A percentile compares a stretch with the other conserved stretches of the same genome.
Conservation (phyloP, 1,140 invertebrate species). For the Musca domestica region DNA sequence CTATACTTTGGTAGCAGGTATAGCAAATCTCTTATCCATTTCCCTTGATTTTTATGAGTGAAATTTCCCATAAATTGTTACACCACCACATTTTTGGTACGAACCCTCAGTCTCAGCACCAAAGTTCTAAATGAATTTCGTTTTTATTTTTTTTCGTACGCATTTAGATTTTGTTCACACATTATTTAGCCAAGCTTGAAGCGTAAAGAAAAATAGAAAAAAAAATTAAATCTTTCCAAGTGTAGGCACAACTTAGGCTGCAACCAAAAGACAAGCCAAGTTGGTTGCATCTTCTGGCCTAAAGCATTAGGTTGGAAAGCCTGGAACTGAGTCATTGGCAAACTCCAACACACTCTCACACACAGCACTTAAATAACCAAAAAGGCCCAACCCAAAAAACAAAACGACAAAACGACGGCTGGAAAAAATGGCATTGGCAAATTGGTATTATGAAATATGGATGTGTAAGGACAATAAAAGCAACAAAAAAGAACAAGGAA, state of each 20-base stretch:
- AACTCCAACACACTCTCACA: background rate
- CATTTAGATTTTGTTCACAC: constrained; percentile 18
- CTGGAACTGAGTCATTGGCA: too few relatives aligned
- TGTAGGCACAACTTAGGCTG: background rate
- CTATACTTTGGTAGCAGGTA: too few relatives aligned
- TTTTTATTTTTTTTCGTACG: background rate
- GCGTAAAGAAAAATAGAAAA: too few relatives aligned
- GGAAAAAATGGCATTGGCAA: background rate
- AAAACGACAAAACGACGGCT: background rate
- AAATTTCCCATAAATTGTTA: too few relatives aligned
- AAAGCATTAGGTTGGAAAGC: background rate
- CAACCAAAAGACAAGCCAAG: background rate
- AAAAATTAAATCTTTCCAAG: background rate
- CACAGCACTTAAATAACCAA: background rate
- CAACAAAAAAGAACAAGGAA: too few relatives aligned
- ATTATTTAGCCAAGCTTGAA: constrained; percentile 13
- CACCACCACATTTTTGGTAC: too few relatives aligned
- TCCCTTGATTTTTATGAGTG: too few relatives aligned
- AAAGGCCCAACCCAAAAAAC: background rate
- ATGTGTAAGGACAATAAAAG: constrained; percentile 20
- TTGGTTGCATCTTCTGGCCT: background rate
- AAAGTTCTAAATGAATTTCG: too few relatives aligned
- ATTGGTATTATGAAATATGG: constrained; percentile 24
- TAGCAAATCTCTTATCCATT: too few relatives aligned
- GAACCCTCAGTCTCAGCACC: too few relatives aligned